Evolutionary conservation across 1,140 invertebrate species (phyloP), one percentile per base, ranked within the genome.

Genomic region (Saccostrea echinata): DNA sequence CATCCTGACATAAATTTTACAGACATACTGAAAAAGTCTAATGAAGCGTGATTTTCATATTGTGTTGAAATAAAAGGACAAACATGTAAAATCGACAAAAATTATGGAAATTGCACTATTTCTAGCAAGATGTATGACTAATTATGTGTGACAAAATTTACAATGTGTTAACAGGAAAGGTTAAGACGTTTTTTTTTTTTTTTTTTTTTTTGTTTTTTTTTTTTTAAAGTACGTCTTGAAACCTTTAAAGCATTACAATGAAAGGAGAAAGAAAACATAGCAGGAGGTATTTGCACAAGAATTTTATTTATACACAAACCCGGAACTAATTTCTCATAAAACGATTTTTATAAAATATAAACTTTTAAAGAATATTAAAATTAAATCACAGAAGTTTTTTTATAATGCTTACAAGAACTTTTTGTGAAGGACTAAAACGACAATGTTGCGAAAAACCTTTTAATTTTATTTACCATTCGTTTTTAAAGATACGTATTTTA

Each of bases 91-190:
- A 76, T 76, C 68, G 0, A 16, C 16, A 76, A 76, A 76, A 27
- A 33, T 33, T 76, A 76, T 76, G 68, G 68, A 76, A 76, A 76
- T 76, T 24, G 13, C 24, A 76, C 68, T 76, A 76, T 76, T 76
- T 33, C 68, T 76, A 76, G 24, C 68, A 16, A 27, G 30, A 30
- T 33, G 68, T 76, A 76, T 76, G 30, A 76, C 68, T 76, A 71
- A 71, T 71, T 76, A 76, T 76, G 30, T 35, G 27, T 76, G 68
- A 76, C 68, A 76, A 71, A 71, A 33, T 76, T 76, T 76, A 27
- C 68, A 30, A 33, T 76, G 13, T 27, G 24, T 11, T 30, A 76
- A 76, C 30, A 21, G 55, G n/a, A 61, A 61, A 61, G 55, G 55
- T 61, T 61, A 61, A n/a, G 55, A 21, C 55, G n/a, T n/a, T 21